These are phyloP conservation scores for Rhadina sibilatrix DNA, from an alignment of 2,113 vertebrate species.

Conservation along the genomic window DNA sequence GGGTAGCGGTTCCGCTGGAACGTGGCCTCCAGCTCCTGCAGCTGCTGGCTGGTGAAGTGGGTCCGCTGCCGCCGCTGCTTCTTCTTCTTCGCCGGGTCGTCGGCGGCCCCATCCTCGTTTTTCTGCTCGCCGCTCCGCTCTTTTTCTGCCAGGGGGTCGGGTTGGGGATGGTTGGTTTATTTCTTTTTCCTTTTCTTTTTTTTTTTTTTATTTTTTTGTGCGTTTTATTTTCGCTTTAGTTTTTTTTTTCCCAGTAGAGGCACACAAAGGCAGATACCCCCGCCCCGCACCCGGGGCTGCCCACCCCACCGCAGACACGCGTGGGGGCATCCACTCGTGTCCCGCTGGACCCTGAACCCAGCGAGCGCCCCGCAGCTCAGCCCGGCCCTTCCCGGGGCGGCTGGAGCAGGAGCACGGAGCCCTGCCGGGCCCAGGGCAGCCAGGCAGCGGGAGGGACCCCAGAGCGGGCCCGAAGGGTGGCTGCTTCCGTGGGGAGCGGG, in stretches of 20 bases:
- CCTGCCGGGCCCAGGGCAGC: neutral
- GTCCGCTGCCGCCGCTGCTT: conserved; percentile 94
- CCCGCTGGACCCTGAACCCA: neutral
- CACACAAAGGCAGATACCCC: neutral
- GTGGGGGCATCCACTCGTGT: neutral
- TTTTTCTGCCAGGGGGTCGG: conserved; percentile 78
- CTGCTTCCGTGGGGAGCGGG: fast-evolving
- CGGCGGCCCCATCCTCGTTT: conserved; percentile 83
- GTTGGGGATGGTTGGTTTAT: neutral
- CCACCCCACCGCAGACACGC: neutral
- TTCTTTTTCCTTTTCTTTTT: neutral
- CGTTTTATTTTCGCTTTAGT: neutral
- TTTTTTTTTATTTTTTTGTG: too few relatives aligned
- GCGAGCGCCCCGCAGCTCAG: fast-evolving
- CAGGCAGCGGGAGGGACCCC: neutral
- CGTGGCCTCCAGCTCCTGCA: conserved; percentile 96
- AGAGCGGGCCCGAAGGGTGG: neutral
- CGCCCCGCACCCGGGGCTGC: neutral
- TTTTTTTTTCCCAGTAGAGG: neutral
- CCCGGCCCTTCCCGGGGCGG: neutral
- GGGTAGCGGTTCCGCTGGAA: conserved; percentile 98
- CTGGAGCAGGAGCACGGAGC: neutral
- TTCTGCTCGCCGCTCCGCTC: conserved; percentile 82
- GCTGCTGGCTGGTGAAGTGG: conserved; percentile 97
- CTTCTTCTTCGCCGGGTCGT: conserved; percentile 94